Base-by-base conservation (phyloP, 2,888 invertebrate species). In the Adela reaumurella region DNA sequence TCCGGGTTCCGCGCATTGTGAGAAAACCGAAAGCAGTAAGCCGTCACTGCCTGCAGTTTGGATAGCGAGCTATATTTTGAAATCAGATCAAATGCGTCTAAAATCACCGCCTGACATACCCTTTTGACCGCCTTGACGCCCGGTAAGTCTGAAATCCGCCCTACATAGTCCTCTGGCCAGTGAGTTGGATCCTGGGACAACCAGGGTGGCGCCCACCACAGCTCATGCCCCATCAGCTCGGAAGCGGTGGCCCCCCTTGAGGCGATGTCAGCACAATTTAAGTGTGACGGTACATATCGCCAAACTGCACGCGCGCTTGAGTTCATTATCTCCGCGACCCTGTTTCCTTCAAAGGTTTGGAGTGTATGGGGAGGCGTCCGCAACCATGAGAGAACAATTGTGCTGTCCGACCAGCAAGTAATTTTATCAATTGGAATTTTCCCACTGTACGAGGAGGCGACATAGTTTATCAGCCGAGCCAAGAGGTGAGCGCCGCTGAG, bases 311-410 rank as follows among this genome's bases (percentile, higher is more conserved):
- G 16, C 17, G 11, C 17, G 4, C 11, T 42, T 6, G 17, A 42
- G 17, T 42, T 42, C 4, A 6, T 16, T 42, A 42, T 42, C 17
- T 42, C 17, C 17, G 4, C 43, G 6, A 43, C 43, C 17, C 43
- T 43, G 17, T 43, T 43, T 43, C 43, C 43, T 43, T 43, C 17
- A 43, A 43, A 43, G 3, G 43, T 43, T 16, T 43, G 43, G 3
- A 43, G n/a, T 11, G n/a, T 6, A 17, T 43, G 43, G 3, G 17
- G 8, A 11, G 18, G 43, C 3, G 17, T 43, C 14, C n/a, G 18
- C 6, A 43, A 11, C 43, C 43, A 43, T 3, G 16, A 43, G 5
- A 35, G 43, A 5, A 43, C 43, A 11, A 43, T 8, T n/a, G 17
- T 43, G 17, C 18, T 19, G 43, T 43, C 43, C 2, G 16, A 43